Base-by-base conservation (phyloP, 2,797 vertebrate genomes). In the Cryptoprocta ferox region DNA sequence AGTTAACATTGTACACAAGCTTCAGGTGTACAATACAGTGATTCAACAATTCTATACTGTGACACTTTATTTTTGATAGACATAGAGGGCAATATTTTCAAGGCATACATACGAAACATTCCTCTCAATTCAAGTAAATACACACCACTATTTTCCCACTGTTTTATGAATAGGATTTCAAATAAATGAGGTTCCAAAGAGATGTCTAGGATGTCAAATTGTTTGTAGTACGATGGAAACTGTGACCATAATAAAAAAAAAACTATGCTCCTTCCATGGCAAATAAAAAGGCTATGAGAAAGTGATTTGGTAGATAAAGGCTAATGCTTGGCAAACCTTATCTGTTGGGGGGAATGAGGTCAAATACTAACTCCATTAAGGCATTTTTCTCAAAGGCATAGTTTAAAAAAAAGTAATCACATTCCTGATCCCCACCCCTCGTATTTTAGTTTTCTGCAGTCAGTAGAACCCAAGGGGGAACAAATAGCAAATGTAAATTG, bases 21-120 rank as follows among this genome's bases (percentile, higher is more conserved):
- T 76, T 76, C 42, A 76, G 73, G 42, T 30, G 9, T 48, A 76
- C 28, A 76, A 48, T 30, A 32, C 5, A 76, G 15, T 76, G 73
- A 76, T 76, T 76, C 73, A 48, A 76, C 42, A 5, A 76, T 32
- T 76, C 28, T 48, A 76, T 32, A 48, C 28, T 14, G 2, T 48
- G 28, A 28, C 50, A 97, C 53, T 97, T 98, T 92, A 96, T 71
- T 97, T 98, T 79, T 98, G 94, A 97, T 53, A 88, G 94, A 95
- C 82, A 97, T 19, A 9, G 26, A 97, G 56, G 73, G 59, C 82
- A 97, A 83, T 70, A 83, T 91, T 98, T 97, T 97, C 94, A 94
- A 97, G 71, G 73, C 73, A 97, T 85, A 96, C 83, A 97, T 85
- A 96, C 81, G 15, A 93, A 97, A 95, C 94, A 76, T 89, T 66